Conservation (phyloP, 2,113 vertebrate species). For the Cyanocitta stelleri region DNA sequence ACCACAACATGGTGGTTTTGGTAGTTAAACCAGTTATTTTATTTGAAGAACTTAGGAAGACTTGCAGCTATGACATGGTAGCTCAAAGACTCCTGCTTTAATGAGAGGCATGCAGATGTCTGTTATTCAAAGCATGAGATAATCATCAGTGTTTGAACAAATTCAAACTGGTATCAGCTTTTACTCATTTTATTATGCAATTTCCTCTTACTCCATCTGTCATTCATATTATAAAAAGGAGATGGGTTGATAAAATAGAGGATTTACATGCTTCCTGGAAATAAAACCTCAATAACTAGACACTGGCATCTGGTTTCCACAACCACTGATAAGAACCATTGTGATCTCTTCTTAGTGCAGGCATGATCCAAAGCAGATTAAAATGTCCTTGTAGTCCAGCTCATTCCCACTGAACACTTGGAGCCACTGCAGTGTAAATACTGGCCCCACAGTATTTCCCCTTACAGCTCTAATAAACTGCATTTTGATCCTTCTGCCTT, state of each 20-base stretch:
- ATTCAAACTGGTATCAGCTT: slow-evolving; percentile 14
- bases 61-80: neutral
- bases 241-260: slow-evolving; percentile 28
- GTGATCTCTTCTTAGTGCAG: neutral
- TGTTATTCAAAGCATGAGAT: slow-evolving; percentile 5
- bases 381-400: neutral
- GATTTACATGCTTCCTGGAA: slow-evolving; percentile 30
- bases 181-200: slow-evolving; percentile 20
- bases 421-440: neutral
- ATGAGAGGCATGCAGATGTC: neutral
- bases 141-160: slow-evolving; percentile 4
- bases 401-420: neutral
- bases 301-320: neutral
- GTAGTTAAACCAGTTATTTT: neutral
- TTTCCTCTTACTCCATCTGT: slow-evolving; percentile 21
- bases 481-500: neutral
- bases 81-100: neutral
- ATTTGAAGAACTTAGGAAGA: neutral
- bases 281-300: slow-evolving; percentile 19
- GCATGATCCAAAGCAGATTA: neutral
- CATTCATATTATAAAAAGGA: neutral
- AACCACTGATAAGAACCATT: neutral
- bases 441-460: neutral
- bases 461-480: neutral
- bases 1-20: neutral